Evolutionary conservation across 2,888 invertebrate species (phyloP), one percentile per base, ranked within the genome.

Genomic region (Auanema sp.): DNA sequence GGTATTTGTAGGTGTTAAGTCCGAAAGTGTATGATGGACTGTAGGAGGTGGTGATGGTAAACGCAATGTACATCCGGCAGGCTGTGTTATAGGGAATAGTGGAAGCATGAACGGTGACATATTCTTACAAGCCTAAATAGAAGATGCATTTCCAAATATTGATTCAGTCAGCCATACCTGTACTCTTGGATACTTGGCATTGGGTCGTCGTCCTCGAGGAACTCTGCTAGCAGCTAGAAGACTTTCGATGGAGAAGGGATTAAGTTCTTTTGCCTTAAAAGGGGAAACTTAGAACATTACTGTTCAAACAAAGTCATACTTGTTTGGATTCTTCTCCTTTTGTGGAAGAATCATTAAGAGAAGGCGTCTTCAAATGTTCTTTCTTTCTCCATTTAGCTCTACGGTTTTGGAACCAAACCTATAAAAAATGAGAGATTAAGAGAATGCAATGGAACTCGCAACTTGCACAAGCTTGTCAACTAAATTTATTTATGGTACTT

Each of bases 391-490:
- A 98, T 86, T 98, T 98, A 57, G 98, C 98, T 68, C 97, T 89
- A 42, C 98, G 89, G 87, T 98, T 98, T 88, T 98, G 98, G 87
- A 98, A 98, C 97, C 97, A 98, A 70, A 98, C 97, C 96, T 97
- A 89, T 18, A 82, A 77, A 16, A 57, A 59, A 49, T n/a, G 41
- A 40, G 42, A 59, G 25, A 2, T 21, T 3, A 21, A 12, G 25
- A 33, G 21, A 59, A 16, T 8, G 25, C n/a, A 16, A 55, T 47
- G 33, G 8, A 33, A 33, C 33, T 33, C 33, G 33, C 33, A 33
- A 33, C 33, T 5, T 33, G 33, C 33, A 33, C 4, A 33, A 47
- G 21, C 47, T 47, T 21, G 47, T 16, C 47, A 47, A 21, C 2
- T 21, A 47, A 2, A 21, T 47, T 47, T 47, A 21, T 47, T 21